Conservation (phyloP, 92 coral and sea anemone species). For the Bergia sp. region DNA sequence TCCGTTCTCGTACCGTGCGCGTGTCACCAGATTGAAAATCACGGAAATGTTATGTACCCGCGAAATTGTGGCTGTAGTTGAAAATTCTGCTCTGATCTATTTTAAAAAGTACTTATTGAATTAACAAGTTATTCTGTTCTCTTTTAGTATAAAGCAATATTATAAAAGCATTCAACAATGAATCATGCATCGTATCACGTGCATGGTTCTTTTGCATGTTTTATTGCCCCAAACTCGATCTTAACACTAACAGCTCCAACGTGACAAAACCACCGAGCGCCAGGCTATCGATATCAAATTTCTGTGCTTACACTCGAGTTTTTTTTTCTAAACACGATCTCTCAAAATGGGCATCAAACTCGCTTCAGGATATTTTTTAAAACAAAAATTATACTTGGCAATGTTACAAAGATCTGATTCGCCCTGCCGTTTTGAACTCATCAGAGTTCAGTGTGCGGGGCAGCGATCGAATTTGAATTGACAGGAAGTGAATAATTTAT, state of each 20-base stretch:
- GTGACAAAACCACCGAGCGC: background rate
- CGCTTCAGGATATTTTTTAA: background rate
- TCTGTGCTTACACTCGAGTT: background rate
- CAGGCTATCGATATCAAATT: conserved; percentile 14
- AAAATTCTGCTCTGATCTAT: too few relatives aligned
- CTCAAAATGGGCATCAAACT: background rate
- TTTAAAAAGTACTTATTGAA: too few relatives aligned
- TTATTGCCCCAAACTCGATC: background rate
- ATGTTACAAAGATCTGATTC: background rate
- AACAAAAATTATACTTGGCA: background rate
- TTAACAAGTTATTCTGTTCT: too few relatives aligned
- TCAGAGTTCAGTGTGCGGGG: background rate
- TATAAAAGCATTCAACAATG: too few relatives aligned
- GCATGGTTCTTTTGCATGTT: background rate
- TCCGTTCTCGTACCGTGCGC: too few relatives aligned
- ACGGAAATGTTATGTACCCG: too few relatives aligned
- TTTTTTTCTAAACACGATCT: conserved; percentile 3
- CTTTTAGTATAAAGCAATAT: too few relatives aligned
- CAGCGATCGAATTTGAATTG: conserved; percentile 33
- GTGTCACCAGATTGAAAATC: too few relatives aligned
- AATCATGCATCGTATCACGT: background rate
- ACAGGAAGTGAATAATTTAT: conserved; percentile 49
- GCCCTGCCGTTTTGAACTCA: background rate
- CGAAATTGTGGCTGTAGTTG: too few relatives aligned
- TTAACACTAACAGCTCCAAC: background rate